A percentile compares a stretch with the other conserved stretches of the same genome.
Conservation (phyloP, 2,113 vertebrate species). For the Nicator chloris region DNA sequence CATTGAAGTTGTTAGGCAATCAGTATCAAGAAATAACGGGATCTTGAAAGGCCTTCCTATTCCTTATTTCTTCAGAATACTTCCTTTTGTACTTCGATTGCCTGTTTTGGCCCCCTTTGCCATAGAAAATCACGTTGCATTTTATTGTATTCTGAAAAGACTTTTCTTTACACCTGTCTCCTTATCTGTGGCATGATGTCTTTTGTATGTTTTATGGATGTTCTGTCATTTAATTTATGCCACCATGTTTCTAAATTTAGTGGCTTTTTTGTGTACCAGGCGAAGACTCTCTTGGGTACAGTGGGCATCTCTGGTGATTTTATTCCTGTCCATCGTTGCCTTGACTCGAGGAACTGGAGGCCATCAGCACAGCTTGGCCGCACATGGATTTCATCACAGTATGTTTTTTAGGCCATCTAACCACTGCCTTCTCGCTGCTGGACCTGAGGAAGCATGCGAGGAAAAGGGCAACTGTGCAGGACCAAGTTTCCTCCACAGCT, state of each 20-base stretch:
- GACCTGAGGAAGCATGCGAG: slow-evolving; percentile 64
- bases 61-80: background rate
- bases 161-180: background rate
- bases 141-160: background rate
- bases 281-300: slow-evolving; percentile 89
- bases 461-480: slow-evolving; percentile 54
- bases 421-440: slow-evolving; percentile 80
- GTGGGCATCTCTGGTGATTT: slow-evolving; percentile 89
- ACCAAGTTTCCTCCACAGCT: slow-evolving; percentile 61
- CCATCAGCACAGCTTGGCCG: slow-evolving; percentile 70
- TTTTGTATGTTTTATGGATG: background rate
- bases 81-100: background rate
- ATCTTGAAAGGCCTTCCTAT: background rate
- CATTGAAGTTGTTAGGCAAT: background rate
- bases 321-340: slow-evolving; percentile 92
- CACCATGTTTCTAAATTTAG: background rate
- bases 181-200: background rate
- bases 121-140: fast-evolving
- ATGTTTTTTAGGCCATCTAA: slow-evolving; percentile 83
- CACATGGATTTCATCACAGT: slow-evolving; percentile 78
- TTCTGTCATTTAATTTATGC: background rate
- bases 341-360: slow-evolving; percentile 81
- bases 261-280: slow-evolving; percentile 72
- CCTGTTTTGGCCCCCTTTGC: background rate
- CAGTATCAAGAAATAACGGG: background rate